Evolutionary conservation across 2,797 vertebrate genomes (phyloP), one percentile per base, ranked within the genome.

Genomic region (Anguilla megastoma): DNA sequence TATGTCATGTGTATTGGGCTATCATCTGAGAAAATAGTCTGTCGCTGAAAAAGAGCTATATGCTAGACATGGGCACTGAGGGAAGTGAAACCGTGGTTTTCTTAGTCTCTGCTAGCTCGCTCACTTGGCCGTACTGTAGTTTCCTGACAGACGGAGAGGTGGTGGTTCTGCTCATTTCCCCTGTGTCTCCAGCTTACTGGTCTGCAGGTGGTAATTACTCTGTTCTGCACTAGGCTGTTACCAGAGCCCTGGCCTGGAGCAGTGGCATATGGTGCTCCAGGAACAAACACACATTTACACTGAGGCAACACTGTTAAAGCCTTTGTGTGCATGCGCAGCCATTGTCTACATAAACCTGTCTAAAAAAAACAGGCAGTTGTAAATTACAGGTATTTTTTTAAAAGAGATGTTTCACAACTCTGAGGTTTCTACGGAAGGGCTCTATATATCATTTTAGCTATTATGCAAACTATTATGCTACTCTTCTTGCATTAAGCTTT

Each of bases 201-300:
- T 45, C 85, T 48, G 14, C 27, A 86, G 88, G 84, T 89, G 89
- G 86, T 87, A 86, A 86, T 84, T 87, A 84, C 80, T 86, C 84
- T 85, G 74, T 89, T 56, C 82, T 66, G 18, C 66, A 50, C n/a
- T 86, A 86, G 89, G 79, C 88, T 87, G 84, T 89, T 87, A 90
- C 87, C 89, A 87, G 63, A 85, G 84, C 50, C 24, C 41, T 74
- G n/a, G 63, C 83, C 85, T n/a, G 33, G 12, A 86, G 85, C 56
- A 66, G 84, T 30, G 66, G 41, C 83, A 86, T 7, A 88, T n/a
- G 71, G 88, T 12, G n/a, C 12, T 60, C 84, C 50, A 27, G 66
- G 79, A 58, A 87, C 9, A 63, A 56, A 66, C 79, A 82, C 45
- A 82, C 79, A 82, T 82, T 27, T 45, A 60, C 30, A 24, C 87